Base-by-base conservation (phyloP, 2,797 vertebrate species). In the Pogonophryne albipinna region DNA sequence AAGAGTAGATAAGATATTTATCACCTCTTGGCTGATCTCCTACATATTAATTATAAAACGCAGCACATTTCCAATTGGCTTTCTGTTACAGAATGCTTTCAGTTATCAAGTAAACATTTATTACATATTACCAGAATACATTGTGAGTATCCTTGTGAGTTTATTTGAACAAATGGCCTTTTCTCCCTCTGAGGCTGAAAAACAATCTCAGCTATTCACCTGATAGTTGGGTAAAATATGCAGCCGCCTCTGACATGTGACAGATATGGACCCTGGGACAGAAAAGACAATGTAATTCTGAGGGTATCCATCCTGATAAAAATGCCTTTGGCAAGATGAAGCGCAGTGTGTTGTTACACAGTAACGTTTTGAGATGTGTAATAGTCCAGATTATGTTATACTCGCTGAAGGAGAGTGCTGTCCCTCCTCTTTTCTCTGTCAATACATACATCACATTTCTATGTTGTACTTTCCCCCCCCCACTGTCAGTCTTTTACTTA, bases 1-100 rank as follows among this genome's bases (percentile, higher is more conserved):
- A 87, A 87, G 85, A 88, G 84, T 83, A 87, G 85, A 87, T 87
- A 88, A 90, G 83, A 90, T 89, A 91, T 92, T 87, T 92, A 91
- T 93, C 88, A 89, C 85, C 76, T 87, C 87, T 85, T 69, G 68
- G 79, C 82, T 77, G 72, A 87, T 79, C 75, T 85, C 79, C 83
- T 73, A 67, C 69, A 78, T 71, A 64, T 85, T 89, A 84, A 89
- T 89, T 87, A 86, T 58, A 67, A 59, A 57, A 51, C 42, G 55
- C 16, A 74, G 50, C 68, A 76, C 63, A 82, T 63, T 68, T 42
- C 66, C 63, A 68, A 46, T 12, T 66, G 66, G 20, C 46, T 64
- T 70, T 34, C 47, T 71, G 31, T 50, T 67, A 23, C 38, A 51
- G 71, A 78, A 65, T 17, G 66, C 49, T 58, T 77, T 74, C 64